Evolutionary conservation across 1,140 invertebrate species (phyloP), one percentile per base, ranked within the genome.

Genomic region (Polypedilum pembai): DNA sequence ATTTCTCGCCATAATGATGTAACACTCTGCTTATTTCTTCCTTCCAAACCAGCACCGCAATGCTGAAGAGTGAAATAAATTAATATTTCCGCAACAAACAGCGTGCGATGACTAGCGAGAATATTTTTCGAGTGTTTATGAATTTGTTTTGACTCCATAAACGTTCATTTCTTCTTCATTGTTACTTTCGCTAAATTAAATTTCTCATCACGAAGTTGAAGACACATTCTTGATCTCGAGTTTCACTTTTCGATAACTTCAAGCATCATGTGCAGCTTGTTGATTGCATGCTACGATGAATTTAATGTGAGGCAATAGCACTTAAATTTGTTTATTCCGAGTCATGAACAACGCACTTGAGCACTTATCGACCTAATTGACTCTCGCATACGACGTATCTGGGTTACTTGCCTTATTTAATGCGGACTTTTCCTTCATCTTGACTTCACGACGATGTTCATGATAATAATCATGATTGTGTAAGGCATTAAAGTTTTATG

Each of bases 61-160:
- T 33, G 24, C 24, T 33, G 24, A 33, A 33, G 24, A 33, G 24
- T 20, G 17, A 69, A 20, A 18, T 69, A 69, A 69, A 69, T 69
- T 69, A 69, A 69, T 69, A 69, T 69, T 69, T 69, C 20, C 65
- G 17, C 17, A 20, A 56, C 65, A 69, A 69, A 69, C 65, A 69
- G 65, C 65, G 20, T 21, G 65, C n/a, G 17, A 69, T 69, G 65
- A 20, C 65, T 69, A 3, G 45, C 10, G 45, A 56, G n/a, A 56
- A 56, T 15, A 56, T 20, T 20, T 65, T 20, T 18, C 17, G 17
- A 69, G 65, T 20, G 65, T 69, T 69, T 69, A 69, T 69, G 17
- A 69, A 10, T 12, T 69, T 69, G 65, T 69, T 69, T 69, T 56
- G 45, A 33, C 24, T 33, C 24, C 24, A 33, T 33, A 33, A 33